Evolutionary conservation across 2,888 invertebrate species (phyloP).

Genomic region (Agonopterix subpropinquella): DNA sequence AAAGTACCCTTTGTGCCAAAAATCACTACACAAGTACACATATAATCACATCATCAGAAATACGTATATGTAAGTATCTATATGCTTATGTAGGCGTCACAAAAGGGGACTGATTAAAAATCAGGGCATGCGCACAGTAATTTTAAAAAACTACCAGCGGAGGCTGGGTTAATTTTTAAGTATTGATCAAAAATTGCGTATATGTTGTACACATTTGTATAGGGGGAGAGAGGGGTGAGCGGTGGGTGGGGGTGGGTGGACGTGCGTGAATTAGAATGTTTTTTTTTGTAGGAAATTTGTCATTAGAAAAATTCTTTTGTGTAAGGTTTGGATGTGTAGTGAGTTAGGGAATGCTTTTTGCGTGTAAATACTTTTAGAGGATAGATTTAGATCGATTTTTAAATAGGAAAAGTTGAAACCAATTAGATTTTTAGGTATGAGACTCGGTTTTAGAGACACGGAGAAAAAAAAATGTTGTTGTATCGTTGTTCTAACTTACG

Average conservation of each 20-base stretch:
- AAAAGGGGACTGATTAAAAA: slow-evolving; percentile 69
- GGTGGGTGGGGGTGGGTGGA: slow-evolving; percentile 17
- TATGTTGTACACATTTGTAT: slow-evolving; percentile 31
- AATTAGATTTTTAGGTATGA: too few species aligned
- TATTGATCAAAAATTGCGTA: slow-evolving; percentile 76
- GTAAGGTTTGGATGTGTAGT: slow-evolving; percentile 10
- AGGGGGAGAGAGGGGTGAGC: slow-evolving; percentile 18
- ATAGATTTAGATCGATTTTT: too few species aligned
- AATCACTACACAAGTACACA: too few species aligned
- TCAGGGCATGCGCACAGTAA: slow-evolving; percentile 75
- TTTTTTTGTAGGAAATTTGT: slow-evolving; percentile 61
- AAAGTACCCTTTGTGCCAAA: background rate
- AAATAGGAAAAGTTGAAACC: too few species aligned
- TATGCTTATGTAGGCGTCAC: slow-evolving; percentile 45
- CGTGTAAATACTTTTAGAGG: too few species aligned
- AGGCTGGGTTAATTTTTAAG: slow-evolving; percentile 75
- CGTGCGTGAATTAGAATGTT: slow-evolving; percentile 67
- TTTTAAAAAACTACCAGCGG: slow-evolving; percentile 68
- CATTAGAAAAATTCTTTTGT: slow-evolving; percentile 51
- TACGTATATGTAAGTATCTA: too few species aligned
- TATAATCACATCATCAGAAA: too few species aligned
- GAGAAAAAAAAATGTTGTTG: too few species aligned
- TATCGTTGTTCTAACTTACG: too few species aligned
- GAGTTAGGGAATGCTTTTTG: too few species aligned
- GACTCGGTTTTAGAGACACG: too few species aligned